Conservation (phyloP, 2,113 vertebrate species). For the Todiramphus chloris region DNA sequence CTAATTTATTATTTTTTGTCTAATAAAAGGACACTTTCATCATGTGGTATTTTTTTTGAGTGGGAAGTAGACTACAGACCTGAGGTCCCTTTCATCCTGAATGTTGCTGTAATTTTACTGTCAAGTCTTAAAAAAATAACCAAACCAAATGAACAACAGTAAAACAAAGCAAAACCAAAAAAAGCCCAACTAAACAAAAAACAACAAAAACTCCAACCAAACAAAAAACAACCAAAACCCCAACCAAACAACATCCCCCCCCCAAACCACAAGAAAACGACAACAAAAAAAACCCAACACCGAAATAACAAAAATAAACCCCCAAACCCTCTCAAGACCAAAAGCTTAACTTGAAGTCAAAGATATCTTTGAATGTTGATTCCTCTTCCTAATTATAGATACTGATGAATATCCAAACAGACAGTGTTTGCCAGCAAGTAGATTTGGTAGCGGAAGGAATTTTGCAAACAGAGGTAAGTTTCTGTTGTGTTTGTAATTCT, state of each 20-base stretch:
- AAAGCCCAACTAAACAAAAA: background rate
- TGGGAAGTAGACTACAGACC: background rate
- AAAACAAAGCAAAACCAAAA: background rate
- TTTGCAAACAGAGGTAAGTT: conserved; percentile 66
- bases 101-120: background rate
- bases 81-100: background rate
- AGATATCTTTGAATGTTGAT: background rate
- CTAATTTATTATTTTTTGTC: background rate
- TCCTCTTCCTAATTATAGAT: background rate
- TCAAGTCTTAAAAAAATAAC: background rate
- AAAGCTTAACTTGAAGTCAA: background rate
- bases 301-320: too few relatives aligned
- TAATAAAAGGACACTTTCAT: background rate
- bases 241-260: too few relatives aligned
- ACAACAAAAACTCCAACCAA: background rate
- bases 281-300: too few relatives aligned
- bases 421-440: background rate
- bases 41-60: background rate
- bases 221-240: too few relatives aligned
- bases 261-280: too few relatives aligned
- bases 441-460: conserved; percentile 37
- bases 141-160: too few relatives aligned
- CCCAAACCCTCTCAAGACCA: background rate
- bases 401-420: background rate
- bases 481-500: background rate